Percentiles rank a stretch among this genome's conserved stretches.
Evolutionary conservation across 2,113 vertebrate genomes (phyloP).

Genomic region (Pelecanus crispus): DNA sequence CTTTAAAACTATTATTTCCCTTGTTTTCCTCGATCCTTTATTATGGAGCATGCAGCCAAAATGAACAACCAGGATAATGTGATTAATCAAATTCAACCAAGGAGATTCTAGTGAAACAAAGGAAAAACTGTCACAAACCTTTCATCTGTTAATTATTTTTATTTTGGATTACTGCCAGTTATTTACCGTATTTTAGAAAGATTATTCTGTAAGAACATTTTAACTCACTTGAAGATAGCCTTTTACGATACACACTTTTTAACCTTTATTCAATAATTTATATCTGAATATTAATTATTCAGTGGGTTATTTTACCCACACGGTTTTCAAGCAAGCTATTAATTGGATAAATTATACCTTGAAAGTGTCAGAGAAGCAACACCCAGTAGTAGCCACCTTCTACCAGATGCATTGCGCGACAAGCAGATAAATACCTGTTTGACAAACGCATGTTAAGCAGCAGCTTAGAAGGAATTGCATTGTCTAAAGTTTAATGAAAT

Average conservation of each 20-base stretch:
- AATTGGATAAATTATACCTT: neutral
- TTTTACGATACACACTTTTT: neutral
- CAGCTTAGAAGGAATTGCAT: neutral
- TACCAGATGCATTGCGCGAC: neutral
- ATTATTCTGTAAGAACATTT: neutral
- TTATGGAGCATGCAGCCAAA: neutral
- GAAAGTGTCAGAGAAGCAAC: neutral
- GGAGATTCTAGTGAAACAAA: neutral
- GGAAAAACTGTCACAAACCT: neutral
- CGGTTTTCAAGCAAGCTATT: neutral
- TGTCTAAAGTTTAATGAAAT: constrained; percentile 40
- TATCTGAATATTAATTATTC: neutral
- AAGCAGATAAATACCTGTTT: neutral
- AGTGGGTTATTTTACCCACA: neutral
- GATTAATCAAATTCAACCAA: neutral
- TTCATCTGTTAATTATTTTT: neutral
- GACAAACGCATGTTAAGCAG: neutral
- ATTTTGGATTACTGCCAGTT: neutral
- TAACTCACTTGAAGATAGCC: neutral
- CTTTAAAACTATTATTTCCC: neutral
- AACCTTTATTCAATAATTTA: neutral
- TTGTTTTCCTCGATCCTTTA: neutral
- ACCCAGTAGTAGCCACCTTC: neutral
- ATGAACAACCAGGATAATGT: neutral
- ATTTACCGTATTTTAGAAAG: neutral